Evolutionary conservation across 1,140 invertebrate genomes (phyloP), one percentile per base, ranked within the genome.

Genomic region (Metaphire vulgaris): DNA sequence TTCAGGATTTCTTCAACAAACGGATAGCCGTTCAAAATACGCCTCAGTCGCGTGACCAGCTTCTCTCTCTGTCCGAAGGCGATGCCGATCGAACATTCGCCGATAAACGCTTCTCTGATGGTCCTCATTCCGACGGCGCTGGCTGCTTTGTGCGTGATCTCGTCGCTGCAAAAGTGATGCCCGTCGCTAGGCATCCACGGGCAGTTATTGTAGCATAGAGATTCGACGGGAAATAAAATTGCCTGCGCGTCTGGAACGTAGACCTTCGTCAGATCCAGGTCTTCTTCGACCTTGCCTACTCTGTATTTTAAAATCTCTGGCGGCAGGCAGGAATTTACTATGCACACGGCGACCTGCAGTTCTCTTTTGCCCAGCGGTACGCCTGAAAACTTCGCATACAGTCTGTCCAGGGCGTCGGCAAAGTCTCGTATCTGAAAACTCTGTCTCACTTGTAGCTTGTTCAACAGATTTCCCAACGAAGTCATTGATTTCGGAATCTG

Each of bases 11-110:
- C 72, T 34, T 79, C 41, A 69, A 81, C 82, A 69, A 80, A 81
- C 0, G 83, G 82, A 77, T 85, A 85, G 16, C 79, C 78, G 6
- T 71, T 30, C 29, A 85, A 69, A 30, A 85, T 81, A n/a, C 80
- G 69, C 65, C 80, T 81, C 12, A 85, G 77, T 29, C 83, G 76
- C 16, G 74, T 80, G 0, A 81, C 80, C 70, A 75, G 30, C 30
- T 76, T 30, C 29, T 76, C 67, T 29, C 71, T 69, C 67, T 76
- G 75, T 26, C 75, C 75, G 34, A 76, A 76, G 1, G 75, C 33
- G 2, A 71, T 71, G 14, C 56, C 64, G n/a, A 68, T 30, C 33
- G 32, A 33, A 30, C 30, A 41, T 56, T 70, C 65, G 32, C 56
- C 21, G 15, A 76, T 31, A 26, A 30, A 26, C 14, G 69, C 66